Base-by-base conservation (phyloP, 2,113 vertebrate genomes). In the Sus scrofa region DNA sequence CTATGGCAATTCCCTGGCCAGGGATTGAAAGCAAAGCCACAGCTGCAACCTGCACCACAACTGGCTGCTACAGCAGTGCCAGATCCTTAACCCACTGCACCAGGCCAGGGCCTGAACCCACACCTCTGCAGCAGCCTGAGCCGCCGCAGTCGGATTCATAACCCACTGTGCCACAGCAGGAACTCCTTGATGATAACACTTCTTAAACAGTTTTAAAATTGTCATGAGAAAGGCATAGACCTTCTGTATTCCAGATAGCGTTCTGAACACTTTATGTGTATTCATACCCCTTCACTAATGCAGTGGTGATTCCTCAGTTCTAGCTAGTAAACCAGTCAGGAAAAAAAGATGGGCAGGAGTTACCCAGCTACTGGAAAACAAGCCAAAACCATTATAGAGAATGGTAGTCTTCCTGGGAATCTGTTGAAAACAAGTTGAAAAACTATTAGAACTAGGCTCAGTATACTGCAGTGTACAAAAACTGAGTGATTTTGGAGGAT, bases 221-320 rank as follows among this genome's bases (percentile, higher is more conserved):
- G 19, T n/a, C 34, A 16, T 2, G 10, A n/a, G 54, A 74, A 50
- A 30, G 34, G 27, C 26, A 50, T 30, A 24, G 60, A 3, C n/a
- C 11, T 52, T 30, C 24, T 44, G 3, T 44, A 6, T 39, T 16
- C 20, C 50, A 50, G 3, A 24, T 44, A 2, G 4, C 39, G n/a
- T 58, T 7, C 10, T 2, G 34, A 32, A 52, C 60, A 3, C n/a
- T 67, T 4, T 2, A 0, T 16, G 8, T 26, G 1, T 8, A 24
- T 32, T 44, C 24, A 20, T 32, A 3, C 26, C 65, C 20, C 67
- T 32, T 32, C 15, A 22, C 52, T 19, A 50, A 0, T 10, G 22
- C 16, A 2, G 0, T 30, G 22, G 73, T 30, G 5, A 14, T 15
- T 50, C 12, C 81, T 44, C 39, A 20, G n/a, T 32, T 50, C 50